Evolutionary conservation across 2,888 invertebrate genomes (phyloP), one percentile per base, ranked within the genome.

Genomic region (Boloria euphrosyne): DNA sequence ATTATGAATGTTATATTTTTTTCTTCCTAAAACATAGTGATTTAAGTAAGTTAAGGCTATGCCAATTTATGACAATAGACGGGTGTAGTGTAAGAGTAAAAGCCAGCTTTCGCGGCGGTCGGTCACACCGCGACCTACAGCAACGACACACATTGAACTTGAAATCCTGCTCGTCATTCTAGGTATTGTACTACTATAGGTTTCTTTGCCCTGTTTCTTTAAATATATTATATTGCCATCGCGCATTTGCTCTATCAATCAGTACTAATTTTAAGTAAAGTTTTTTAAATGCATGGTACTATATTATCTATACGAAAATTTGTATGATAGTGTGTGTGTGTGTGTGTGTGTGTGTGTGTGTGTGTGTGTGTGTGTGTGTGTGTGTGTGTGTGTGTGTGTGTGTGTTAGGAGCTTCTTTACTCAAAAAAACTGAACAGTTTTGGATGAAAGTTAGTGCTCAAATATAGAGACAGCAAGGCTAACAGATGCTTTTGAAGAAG

Each of bases 41-140:
- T 46, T 51, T 51, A 44, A 65, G 43, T 64, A 55, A 58, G 59
- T 43, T 62, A 71, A 67, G 66, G 53, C 61, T 67, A 69, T 71
- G 66, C 64, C 73, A 69, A 75, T 76, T 74, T 75, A 75, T 70
- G 75, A 79, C 78, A 80, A 79, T 77, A 76, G 78, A 71, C 68
- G 66, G 67, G 71, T 77, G 80, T 74, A 79, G 72, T 59, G 38
- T 82, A 83, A 85, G 83, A 83, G 87, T 87, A 87, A 88, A 86
- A 87, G 86, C 84, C 72, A 70, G 85, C 87, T 89, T 90, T 89
- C 89, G 87, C 85, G 80, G 70, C 75, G 77, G 78, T 73, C 80
- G 81, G 80, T 77, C 85, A 80, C 81, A 77, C 71, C 68, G 79
- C 85, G 89, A 90, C 90, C 89, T 84, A 89, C 86, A 87, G 79